Evolutionary conservation across 1,140 invertebrate species (phyloP).

Genomic region (Caenorhabditis tropicalis): DNA sequence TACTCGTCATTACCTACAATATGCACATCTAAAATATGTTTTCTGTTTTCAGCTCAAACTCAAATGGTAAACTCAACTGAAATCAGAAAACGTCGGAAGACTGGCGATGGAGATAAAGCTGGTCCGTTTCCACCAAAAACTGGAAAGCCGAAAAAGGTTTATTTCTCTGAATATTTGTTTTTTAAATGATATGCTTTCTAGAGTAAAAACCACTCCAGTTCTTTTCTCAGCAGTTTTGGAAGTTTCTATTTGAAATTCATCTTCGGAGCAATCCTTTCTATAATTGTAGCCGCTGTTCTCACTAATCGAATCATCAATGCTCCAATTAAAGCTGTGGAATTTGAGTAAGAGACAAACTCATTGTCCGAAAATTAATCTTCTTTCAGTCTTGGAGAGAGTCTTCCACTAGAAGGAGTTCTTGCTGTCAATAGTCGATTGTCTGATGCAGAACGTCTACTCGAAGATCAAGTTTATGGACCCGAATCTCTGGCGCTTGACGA

Average conservation of each 20-base stretch:
- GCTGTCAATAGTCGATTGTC: conserved; percentile 34
- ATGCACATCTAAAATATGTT: no score
- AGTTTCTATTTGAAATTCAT: not conserved
- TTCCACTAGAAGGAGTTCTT: conserved; percentile 22
- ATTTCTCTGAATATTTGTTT: no score
- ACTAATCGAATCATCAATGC: conserved; percentile 40
- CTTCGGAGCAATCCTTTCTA: conserved; percentile 2
- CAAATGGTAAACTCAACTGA: not conserved
- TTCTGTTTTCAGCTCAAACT: not conserved
- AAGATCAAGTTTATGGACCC: conserved; percentile 51
- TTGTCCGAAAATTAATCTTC: not conserved
- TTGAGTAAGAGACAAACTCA: not conserved
- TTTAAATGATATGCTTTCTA: no score
- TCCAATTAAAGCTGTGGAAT: conserved; percentile 43
- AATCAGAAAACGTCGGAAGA: not conserved
- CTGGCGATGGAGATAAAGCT: not conserved
- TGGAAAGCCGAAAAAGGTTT: not conserved
- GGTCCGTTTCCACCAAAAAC: not conserved
- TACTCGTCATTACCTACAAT: not conserved
- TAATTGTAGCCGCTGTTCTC: conserved; percentile 18
- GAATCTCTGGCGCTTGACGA: conserved; percentile 46
- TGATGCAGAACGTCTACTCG: conserved; percentile 44
- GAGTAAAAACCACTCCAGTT: no score
- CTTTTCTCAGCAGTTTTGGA: not conserved
- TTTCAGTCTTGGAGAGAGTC: conserved; percentile 41